phyloP scores from a whole-genome alignment of 2,888 invertebrate genomes.

The Psococerastis gibbosa region DNA sequence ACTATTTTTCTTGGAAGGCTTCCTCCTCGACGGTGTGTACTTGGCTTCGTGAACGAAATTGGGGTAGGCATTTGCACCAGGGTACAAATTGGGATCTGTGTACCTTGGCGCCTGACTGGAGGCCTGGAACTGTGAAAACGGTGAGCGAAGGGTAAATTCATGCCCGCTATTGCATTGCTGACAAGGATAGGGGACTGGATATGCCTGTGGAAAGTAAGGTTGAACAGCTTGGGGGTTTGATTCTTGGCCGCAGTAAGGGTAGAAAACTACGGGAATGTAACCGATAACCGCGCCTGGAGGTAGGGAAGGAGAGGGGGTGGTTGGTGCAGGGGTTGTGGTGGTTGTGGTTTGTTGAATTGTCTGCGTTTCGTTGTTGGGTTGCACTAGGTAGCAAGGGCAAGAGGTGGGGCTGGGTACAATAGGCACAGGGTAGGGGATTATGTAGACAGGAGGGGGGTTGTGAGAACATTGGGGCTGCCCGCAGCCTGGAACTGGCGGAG shows the following conservation, averaged over 20 bases:
- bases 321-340: constrained; percentile 10
- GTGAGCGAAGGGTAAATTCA: neutral
- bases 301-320: constrained; percentile 21
- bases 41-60: neutral
- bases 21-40: neutral
- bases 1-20: neutral
- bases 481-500: constrained; percentile 18
- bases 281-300: constrained; percentile 43
- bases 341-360: constrained; percentile 18
- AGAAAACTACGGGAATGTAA: constrained; percentile 49
- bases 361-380: constrained; percentile 30
- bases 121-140: neutral
- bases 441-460: constrained; percentile 22
- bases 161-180: constrained; percentile 28
- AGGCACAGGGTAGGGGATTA: constrained; percentile 38
- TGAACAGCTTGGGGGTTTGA: constrained; percentile 26
- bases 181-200: constrained; percentile 40
- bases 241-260: constrained; percentile 39
- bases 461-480: constrained; percentile 25
- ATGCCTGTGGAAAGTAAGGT: constrained; percentile 38
- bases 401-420: constrained; percentile 39
- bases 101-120: neutral
- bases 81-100: constrained; percentile 7
- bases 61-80: neutral
- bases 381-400: constrained; percentile 42